Conservation (phyloP, 1,140 invertebrate genomes). For the Drosophila orosa region DNA sequence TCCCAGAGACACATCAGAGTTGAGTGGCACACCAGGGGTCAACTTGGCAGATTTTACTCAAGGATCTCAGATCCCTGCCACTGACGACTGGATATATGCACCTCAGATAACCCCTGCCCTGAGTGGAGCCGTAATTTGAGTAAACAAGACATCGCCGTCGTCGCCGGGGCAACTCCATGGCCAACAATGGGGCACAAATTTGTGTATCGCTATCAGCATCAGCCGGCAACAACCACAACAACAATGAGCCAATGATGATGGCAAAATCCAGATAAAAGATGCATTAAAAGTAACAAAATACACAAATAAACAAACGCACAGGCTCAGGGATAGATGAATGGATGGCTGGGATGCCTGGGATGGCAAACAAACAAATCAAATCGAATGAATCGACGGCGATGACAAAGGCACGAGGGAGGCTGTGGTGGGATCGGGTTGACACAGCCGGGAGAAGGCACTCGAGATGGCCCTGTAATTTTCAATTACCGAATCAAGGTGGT, state of each 20-base stretch:
- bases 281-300: slow-evolving; percentile 82
- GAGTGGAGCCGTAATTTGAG: slow-evolving; percentile 68
- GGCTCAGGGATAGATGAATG: slow-evolving; percentile 16
- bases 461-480: slow-evolving; percentile 68
- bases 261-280: slow-evolving; percentile 82
- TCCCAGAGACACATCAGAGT: slow-evolving; percentile 41
- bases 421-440: slow-evolving; percentile 24
- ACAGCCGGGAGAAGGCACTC: slow-evolving; percentile 39
- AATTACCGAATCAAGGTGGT: slow-evolving; percentile 74
- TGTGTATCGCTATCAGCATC: slow-evolving; percentile 72
- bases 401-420: slow-evolving; percentile 34
- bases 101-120: slow-evolving; percentile 66
- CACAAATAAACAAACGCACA: slow-evolving; percentile 78
- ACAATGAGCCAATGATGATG: slow-evolving; percentile 67
- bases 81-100: slow-evolving; percentile 29
- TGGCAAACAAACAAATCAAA: slow-evolving; percentile 80
- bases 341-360: slow-evolving; percentile 11
- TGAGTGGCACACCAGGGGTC: slow-evolving; percentile 56
- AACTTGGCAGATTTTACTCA: slow-evolving; percentile 48
- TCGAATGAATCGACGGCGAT: slow-evolving; percentile 61
- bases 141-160: slow-evolving; percentile 69
- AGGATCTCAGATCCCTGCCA: slow-evolving; percentile 14
- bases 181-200: slow-evolving; percentile 77
- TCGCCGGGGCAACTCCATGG: slow-evolving; percentile 56
- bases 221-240: slow-evolving; percentile 34